A percentile compares a stretch with the other conserved stretches of the same genome.
Conservation (phyloP, 2,888 invertebrate species). For the Conomelus anceps region DNA sequence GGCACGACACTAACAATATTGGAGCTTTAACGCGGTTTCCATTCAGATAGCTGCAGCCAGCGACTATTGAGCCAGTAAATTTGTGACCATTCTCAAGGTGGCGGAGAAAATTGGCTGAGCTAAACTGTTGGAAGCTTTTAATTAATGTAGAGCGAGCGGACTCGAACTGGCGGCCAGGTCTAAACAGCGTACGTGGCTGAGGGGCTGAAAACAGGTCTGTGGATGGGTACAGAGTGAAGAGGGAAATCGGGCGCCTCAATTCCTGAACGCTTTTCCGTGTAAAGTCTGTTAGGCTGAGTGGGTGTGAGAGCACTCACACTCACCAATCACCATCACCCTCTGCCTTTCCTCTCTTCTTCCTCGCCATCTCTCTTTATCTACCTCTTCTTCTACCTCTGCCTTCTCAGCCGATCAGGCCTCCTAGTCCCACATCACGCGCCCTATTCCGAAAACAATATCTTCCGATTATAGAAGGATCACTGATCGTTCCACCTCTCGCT, state of each 20-base stretch:
- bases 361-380: too few relatives aligned
- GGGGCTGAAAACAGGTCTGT: not conserved
- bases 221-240: not conserved
- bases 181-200: too few relatives aligned
- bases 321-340: not conserved
- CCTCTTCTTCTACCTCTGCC: too few relatives aligned
- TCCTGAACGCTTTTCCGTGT: not conserved
- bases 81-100: not conserved
- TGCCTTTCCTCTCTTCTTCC: not conserved
- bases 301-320: not conserved
- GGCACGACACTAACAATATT: not conserved
- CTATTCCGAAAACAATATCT: not conserved
- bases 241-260: not conserved
- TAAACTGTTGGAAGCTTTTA: not conserved
- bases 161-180: not conserved
- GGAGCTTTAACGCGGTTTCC: not conserved
- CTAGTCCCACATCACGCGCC: not conserved
- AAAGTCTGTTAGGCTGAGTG: not conserved
- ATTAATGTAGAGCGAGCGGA: not conserved
- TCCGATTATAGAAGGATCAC: not conserved
- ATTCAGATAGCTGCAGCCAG: not conserved
- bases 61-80: not conserved
- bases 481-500: not conserved
- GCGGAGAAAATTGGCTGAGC: not conserved
- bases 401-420: too few relatives aligned